Evolutionary conservation across 2,113 vertebrate genomes (phyloP), one percentile per base, ranked within the genome.

Genomic region (Pseudorectes ferrugineus): DNA sequence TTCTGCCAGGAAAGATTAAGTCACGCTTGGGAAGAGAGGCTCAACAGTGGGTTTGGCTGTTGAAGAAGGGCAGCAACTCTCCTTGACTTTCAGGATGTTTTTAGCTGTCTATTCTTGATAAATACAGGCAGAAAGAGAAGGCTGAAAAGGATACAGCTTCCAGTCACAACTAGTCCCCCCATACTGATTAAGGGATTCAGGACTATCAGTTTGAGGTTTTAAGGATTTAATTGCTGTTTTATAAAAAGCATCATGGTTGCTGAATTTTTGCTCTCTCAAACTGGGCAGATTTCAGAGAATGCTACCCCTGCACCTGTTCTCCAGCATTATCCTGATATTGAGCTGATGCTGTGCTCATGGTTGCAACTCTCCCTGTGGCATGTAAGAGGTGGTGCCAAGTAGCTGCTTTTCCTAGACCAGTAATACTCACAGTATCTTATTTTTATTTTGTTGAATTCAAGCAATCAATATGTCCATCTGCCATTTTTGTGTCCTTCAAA

Each of bases 1-100:
- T 62, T 92, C 84, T 94, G 87, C 82, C 85, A 91, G 71, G 74
- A 91, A 93, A 68, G 67, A 93, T 91, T 89, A 89, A 75, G 66
- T 73, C 49, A 82, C 0, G 6, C 87, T 93, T 88, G 58, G 63
- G 49, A 89, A 82, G 81, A 93, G 82, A 46, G 33, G 21, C 58
- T 76, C 35, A 58, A 1, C 1, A 11, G 19, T 79, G 70, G 19
- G 4, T 78, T 91, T 91, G 46, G 77, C 59, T 82, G 6, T 51
- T 79, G 71, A 66, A 1, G 71, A 81, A 78, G 68, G 72, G 29
- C 77, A 89, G 58, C 36, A 63, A 21, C 57, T 88, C 26, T 87
- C 49, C 45, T 75, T 94, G 63, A 80, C 57, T 85, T 89, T 88
- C 33, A 66, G 29, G 29, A 24, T 23, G 22, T 24, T 87, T 89